Evolutionary conservation across 2,113 vertebrate genomes (phyloP).

Genomic region (Macaca mulatta): DNA sequence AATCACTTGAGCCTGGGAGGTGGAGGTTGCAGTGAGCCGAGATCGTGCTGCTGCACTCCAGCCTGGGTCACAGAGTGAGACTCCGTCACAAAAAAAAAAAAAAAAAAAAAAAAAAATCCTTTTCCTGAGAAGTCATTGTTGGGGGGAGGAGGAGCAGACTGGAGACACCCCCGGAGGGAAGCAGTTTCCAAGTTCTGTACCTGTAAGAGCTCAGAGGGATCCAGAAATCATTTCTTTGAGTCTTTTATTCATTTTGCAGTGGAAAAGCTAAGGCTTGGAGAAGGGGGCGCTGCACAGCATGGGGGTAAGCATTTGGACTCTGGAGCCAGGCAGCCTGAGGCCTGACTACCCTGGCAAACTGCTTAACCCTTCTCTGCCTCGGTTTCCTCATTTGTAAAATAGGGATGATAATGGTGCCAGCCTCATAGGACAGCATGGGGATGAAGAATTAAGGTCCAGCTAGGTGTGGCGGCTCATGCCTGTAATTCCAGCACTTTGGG

Average conservation of each 20-base stretch:
- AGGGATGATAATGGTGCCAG: not conserved
- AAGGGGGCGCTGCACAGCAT: accelerated
- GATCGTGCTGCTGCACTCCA: no score
- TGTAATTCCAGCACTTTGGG: no score
- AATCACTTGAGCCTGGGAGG: no score
- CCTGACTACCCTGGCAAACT: not conserved
- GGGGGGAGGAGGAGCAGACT: not conserved
- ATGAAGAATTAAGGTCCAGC: not conserved
- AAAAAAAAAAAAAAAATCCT: no score
- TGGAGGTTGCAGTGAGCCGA: no score
- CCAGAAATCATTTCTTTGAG: not conserved
- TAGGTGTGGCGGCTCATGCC: no score
- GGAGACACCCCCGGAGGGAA: not conserved
- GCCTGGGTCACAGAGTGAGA: no score
- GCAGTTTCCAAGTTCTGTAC: not conserved
- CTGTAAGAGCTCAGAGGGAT: not conserved
- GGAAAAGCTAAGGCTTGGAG: not conserved
- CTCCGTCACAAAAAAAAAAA: no score
- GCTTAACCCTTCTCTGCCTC: not conserved
- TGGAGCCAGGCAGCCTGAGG: not conserved
- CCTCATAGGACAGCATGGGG: not conserved
- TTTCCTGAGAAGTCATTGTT: not conserved
- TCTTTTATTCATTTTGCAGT: not conserved
- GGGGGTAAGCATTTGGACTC: not conserved
- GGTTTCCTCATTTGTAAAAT: not conserved